phyloP scores from a whole-genome alignment of 2,888 invertebrate species.

The Chromoteleia sp. region DNA sequence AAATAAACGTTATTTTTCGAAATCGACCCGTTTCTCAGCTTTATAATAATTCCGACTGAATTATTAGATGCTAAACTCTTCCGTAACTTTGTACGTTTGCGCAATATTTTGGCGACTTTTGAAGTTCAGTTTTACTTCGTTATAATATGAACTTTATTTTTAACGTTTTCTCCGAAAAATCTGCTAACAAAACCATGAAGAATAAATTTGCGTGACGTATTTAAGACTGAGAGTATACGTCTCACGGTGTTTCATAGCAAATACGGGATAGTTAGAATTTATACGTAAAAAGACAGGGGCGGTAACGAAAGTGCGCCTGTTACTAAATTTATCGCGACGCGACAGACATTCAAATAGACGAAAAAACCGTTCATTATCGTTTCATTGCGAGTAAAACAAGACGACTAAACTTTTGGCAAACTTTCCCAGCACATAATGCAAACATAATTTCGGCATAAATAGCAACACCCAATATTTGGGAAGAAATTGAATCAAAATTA shows the following conservation, averaged over 20 bases:
- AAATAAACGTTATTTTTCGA: no score
- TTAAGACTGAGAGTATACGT: constrained; percentile 12
- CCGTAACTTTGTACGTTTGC: no score
- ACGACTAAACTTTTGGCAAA: constrained; percentile 17
- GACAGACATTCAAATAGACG: constrained; percentile 17
- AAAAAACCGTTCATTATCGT: constrained; percentile 21
- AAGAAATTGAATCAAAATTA: constrained; percentile 26
- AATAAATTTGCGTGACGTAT: constrained; percentile 32
- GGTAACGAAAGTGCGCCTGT: constrained; percentile 13
- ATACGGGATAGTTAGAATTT: constrained; percentile 29
- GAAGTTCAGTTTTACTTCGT: no score
- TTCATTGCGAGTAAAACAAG: constrained; percentile 11
- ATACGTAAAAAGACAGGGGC: constrained; percentile 24
- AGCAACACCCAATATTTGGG: constrained; percentile 3
- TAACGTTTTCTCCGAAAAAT: constrained; percentile 10
- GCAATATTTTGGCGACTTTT: no score
- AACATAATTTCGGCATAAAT: constrained; percentile 13
- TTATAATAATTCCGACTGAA: no score
- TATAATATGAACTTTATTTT: neutral
- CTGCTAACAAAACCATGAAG: constrained; percentile 1
- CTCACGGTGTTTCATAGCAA: constrained; percentile 29
- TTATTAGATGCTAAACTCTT: no score
- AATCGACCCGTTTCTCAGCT: no score
- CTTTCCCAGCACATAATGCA: constrained; percentile 8
- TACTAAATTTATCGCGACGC: constrained; percentile 19